These are phyloP conservation scores for Pectinophora gossypiella DNA, from an alignment of 1,140 invertebrate genomes.

Conservation along the genomic window DNA sequence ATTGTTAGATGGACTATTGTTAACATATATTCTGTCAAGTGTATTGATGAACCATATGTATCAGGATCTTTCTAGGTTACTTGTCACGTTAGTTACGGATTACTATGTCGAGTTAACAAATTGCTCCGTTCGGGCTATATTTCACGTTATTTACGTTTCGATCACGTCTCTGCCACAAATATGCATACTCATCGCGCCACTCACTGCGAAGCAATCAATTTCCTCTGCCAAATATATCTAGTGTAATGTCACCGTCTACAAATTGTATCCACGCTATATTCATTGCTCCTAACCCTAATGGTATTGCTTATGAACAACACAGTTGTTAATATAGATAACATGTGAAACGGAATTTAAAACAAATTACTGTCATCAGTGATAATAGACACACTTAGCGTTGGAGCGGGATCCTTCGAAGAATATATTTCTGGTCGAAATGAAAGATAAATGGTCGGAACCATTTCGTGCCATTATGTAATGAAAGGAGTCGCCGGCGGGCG, in stretches of 20 bases:
- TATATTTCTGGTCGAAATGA: conserved; percentile 12
- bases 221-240: background rate
- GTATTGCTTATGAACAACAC: too few species aligned
- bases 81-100: background rate
- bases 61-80: background rate
- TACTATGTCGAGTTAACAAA: background rate
- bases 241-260: background rate
- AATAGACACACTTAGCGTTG: conserved; percentile 22
- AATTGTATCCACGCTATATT: background rate
- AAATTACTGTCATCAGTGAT: conserved; percentile 24
- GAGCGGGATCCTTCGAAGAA: conserved; percentile 20
- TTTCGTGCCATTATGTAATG: conserved; percentile 28
- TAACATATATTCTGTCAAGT: too few species aligned
- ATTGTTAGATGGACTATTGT: too few species aligned
- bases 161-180: background rate
- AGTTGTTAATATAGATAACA: too few species aligned
- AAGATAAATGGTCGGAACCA: conserved; percentile 23
- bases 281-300: too few species aligned
- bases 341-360: conserved; percentile 26
- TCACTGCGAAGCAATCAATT: background rate
- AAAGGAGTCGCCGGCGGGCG: conserved; percentile 17
- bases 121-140: background rate
- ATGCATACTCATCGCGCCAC: background rate
- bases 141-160: conserved; percentile 1
- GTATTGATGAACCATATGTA: too few species aligned